Conservation (phyloP, 2,797 vertebrate species). For the Sebastes diploproa region DNA sequence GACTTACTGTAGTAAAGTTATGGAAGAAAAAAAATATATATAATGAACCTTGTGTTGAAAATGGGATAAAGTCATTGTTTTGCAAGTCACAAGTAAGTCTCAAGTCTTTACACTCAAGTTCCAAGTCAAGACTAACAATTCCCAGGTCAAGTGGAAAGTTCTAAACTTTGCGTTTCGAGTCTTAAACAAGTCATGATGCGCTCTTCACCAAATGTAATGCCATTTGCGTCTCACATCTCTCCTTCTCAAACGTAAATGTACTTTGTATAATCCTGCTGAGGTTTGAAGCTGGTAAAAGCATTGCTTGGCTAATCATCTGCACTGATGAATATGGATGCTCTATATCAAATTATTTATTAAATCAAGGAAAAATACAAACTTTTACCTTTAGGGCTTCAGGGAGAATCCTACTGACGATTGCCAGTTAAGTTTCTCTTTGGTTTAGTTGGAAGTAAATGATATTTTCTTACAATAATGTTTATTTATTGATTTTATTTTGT, state of each 20-base stretch:
- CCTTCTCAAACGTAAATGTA: background rate
- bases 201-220: no score
- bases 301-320: background rate
- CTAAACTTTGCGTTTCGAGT: no score
- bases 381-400: background rate
- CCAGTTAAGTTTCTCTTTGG: background rate
- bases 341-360: background rate
- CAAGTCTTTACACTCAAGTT: background rate
- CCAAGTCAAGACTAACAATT: background rate
- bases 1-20: background rate
- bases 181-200: no score
- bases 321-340: background rate
- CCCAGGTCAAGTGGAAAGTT: background rate
- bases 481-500: conserved; percentile 14
- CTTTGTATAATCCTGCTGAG: background rate
- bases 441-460: conserved; percentile 1
- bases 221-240: background rate
- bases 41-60: background rate
- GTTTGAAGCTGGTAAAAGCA: background rate
- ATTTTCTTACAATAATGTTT: conserved; percentile 9
- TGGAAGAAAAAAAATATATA: background rate
- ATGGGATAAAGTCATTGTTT: background rate
- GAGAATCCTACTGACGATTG: background rate
- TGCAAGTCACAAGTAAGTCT: background rate
- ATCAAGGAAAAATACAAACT: background rate